These are phyloP conservation scores for Calephelis perditalis DNA, from an alignment of 2,888 invertebrate species.

Conservation along the genomic window DNA sequence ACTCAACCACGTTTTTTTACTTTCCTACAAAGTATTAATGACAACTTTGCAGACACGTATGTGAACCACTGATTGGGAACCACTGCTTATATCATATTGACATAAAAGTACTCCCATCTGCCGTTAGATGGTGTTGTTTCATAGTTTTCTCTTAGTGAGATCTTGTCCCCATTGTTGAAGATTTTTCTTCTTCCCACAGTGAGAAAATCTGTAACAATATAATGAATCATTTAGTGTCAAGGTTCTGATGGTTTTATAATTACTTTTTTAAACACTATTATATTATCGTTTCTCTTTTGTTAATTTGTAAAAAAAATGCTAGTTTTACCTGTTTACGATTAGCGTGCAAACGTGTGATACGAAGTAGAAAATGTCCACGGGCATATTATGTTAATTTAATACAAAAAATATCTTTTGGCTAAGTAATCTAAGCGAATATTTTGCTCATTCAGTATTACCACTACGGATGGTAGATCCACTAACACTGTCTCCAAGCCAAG, in stretches of 20 bases:
- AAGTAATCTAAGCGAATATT: no score
- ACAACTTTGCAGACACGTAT: no score
- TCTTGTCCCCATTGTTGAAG: slow-evolving; percentile 48
- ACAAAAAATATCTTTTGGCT: no score
- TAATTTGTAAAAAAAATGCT: background rate
- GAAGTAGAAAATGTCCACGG: no score
- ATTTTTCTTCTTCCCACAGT: slow-evolving; percentile 42
- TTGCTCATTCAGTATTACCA: no score
- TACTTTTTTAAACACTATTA: background rate
- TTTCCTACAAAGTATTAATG: no score
- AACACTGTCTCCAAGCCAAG: no score
- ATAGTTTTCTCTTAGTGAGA: slow-evolving; percentile 48
- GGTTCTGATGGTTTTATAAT: slow-evolving; percentile 13
- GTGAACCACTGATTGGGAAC: slow-evolving; percentile 20
- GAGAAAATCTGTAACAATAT: slow-evolving; percentile 54
- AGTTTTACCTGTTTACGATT: no score
- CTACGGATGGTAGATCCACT: no score
- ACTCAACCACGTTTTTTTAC: no score
- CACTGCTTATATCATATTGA: slow-evolving; percentile 35
- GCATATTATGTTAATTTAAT: no score
- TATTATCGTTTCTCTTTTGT: slow-evolving; percentile 7
- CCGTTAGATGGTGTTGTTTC: slow-evolving; percentile 61
- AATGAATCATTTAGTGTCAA: slow-evolving; percentile 17
- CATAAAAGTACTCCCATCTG: slow-evolving; percentile 26
- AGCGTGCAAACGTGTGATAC: no score